These are phyloP conservation scores for Ailurus styani DNA, from an alignment of 2,113 vertebrate species.

Conservation along the genomic window DNA sequence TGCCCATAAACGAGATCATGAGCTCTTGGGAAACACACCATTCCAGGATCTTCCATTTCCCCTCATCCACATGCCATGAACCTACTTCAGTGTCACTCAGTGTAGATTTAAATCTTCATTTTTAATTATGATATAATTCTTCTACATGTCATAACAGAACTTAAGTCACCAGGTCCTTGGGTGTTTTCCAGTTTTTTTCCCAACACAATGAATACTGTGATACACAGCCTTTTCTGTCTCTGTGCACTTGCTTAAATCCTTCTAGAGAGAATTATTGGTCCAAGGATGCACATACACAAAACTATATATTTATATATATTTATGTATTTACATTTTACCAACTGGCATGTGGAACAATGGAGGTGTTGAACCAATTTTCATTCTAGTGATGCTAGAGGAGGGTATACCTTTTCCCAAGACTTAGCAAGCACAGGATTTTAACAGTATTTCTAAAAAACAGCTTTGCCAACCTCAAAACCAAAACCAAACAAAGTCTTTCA, in stretches of 20 bases:
- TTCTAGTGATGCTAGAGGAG: background rate
- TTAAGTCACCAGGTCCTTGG: background rate
- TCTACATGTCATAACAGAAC: background rate
- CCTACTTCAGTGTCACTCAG: background rate
- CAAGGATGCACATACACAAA: background rate
- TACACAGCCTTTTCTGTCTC: no score
- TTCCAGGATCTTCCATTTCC: background rate
- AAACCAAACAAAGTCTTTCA: background rate
- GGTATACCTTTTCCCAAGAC: background rate
- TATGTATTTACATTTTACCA: background rate
- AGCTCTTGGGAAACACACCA: background rate
- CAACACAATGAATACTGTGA: background rate
- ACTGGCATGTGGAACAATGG: background rate
- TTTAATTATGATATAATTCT: background rate
- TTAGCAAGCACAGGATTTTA: background rate
- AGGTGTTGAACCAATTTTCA: background rate
- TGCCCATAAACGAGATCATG: no score
- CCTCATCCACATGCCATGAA: background rate
- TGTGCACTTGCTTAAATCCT: background rate
- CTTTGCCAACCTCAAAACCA: background rate
- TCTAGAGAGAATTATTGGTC: background rate
- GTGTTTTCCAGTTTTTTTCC: background rate
- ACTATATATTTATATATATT: background rate
- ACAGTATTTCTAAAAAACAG: background rate
- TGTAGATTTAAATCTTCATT: background rate